Evolutionary conservation across 2,888 invertebrate genomes (phyloP).

Genomic region (Drosophila borborema): DNA sequence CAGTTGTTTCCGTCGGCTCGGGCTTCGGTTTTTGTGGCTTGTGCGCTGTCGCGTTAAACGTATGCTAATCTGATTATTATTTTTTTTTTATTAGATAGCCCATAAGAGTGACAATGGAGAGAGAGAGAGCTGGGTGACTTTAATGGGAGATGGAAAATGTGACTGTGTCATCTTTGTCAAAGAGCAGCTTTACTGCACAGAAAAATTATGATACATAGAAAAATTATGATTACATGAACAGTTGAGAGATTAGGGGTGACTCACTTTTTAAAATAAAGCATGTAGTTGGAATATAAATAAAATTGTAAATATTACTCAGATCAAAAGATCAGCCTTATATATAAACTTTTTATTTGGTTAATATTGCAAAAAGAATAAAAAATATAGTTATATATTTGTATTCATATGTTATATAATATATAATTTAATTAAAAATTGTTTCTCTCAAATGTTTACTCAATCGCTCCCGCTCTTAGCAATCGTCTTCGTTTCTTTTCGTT

Average conservation of each 20-base stretch:
- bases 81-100: slow-evolving; percentile 6
- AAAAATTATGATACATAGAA: too few species aligned
- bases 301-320: too few species aligned
- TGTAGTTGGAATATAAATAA: not conserved
- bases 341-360: too few species aligned
- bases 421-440: too few species aligned
- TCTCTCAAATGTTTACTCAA: too few species aligned
- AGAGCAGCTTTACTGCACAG: not conserved
- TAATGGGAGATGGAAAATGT: not conserved
- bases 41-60: slow-evolving; percentile 47
- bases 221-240: not conserved
- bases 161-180: not conserved
- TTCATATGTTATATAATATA: too few species aligned
- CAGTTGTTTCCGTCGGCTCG: slow-evolving; percentile 5
- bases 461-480: too few species aligned
- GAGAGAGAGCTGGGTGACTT: not conserved
- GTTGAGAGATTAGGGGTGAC: not conserved
- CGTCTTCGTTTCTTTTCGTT: too few species aligned
- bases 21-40: slow-evolving; percentile 24
- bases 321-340: too few species aligned
- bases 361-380: too few species aligned
- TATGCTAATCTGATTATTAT: slow-evolving; percentile 70
- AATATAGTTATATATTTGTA: too few species aligned
- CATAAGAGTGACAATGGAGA: not conserved
- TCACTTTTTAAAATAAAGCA: not conserved